Percentiles rank a stretch among this genome's conserved stretches.
Conservation (phyloP, 2,888 invertebrate species). For the Lampropteryx suffumata region DNA sequence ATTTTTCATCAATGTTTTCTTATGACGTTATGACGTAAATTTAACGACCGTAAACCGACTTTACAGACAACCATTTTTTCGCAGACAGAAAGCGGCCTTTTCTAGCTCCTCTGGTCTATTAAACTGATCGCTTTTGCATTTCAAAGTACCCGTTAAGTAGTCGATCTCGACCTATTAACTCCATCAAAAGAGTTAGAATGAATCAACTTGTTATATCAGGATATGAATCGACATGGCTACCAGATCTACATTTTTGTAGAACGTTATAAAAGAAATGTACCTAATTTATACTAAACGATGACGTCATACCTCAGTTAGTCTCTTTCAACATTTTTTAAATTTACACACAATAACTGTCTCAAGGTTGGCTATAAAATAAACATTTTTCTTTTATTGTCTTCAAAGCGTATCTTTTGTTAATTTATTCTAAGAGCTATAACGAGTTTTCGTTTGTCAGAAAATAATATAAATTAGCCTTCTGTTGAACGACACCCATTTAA, state of each 20-base stretch:
- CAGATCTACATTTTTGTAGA: not conserved
- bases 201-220: too few relatives aligned
- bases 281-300: not conserved
- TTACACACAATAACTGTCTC: conserved; percentile 34
- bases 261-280: not conserved
- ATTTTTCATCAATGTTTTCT: too few relatives aligned
- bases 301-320: conserved; percentile 14
- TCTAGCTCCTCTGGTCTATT: too few relatives aligned
- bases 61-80: too few relatives aligned
- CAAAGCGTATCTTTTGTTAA: conserved; percentile 8
- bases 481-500: too few relatives aligned
- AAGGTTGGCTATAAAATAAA: conserved; percentile 34
- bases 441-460: not conserved
- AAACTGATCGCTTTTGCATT: too few relatives aligned
- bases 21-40: too few relatives aligned
- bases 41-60: too few relatives aligned
- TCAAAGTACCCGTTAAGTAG: too few relatives aligned
- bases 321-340: conserved; percentile 23
- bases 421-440: not conserved
- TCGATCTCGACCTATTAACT: too few relatives aligned
- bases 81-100: too few relatives aligned
- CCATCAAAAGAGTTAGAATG: too few relatives aligned
- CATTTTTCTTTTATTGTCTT: conserved; percentile 16
- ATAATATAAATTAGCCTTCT: conserved; percentile 1
- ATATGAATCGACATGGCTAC: not conserved